phyloP scores from a whole-genome alignment of 2,888 invertebrate genomes.

The Serripes groenlandicus region DNA sequence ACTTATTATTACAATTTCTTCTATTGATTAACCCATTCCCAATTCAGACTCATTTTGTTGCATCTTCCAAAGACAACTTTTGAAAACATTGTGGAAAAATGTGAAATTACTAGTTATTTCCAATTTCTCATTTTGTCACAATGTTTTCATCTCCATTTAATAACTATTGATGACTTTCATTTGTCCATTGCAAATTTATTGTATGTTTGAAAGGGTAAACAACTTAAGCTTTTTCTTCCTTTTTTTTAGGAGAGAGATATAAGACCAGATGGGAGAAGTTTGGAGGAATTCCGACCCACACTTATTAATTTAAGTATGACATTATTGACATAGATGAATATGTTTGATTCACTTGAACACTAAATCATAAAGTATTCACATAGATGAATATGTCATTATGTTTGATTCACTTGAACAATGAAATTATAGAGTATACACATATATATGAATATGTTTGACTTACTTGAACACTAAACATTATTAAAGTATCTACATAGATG shows the following conservation, averaged over 20 bases:
- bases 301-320: constrained; percentile 90
- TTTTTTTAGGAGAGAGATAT: constrained; percentile 88
- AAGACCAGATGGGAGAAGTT: constrained; percentile 92
- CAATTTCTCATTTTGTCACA: background rate
- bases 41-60: background rate
- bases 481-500: too few relatives aligned
- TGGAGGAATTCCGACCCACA: constrained; percentile 91
- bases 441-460: too few relatives aligned
- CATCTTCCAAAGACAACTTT: background rate
- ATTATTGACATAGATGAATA: too few relatives aligned
- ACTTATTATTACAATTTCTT: too few relatives aligned
- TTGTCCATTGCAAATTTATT: too few relatives aligned
- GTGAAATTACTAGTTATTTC: background rate
- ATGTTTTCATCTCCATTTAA: background rate
- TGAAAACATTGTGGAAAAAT: background rate
- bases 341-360: too few relatives aligned
- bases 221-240: background rate
- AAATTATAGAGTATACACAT: too few relatives aligned
- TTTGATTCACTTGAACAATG: too few relatives aligned
- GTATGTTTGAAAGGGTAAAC: background rate
- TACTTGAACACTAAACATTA: too few relatives aligned
- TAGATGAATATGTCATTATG: too few relatives aligned
- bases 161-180: too few relatives aligned
- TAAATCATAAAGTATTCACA: too few relatives aligned
- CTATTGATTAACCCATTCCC: background rate